phyloP scores from a whole-genome alignment of 2,888 invertebrate species.

The Esperia sulphurella region DNA sequence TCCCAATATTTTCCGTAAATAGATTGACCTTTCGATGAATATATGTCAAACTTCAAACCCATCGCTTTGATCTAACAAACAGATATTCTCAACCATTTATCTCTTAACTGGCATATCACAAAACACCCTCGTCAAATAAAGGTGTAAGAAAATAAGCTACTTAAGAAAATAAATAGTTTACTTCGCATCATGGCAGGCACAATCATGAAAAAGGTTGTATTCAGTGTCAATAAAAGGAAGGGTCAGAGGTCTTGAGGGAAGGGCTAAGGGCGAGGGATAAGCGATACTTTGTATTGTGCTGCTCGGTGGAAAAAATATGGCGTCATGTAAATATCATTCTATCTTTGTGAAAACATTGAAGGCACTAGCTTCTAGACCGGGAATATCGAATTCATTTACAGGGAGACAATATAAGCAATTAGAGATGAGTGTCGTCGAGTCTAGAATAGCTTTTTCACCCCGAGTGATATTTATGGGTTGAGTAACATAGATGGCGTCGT shows the following conservation, averaged over 20 bases:
- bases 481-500: too few species aligned
- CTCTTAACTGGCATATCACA: neutral
- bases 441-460: neutral
- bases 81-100: too few species aligned
- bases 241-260: neutral
- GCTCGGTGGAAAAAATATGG: conserved; percentile 4
- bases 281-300: conserved; percentile 6
- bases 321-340: conserved; percentile 2
- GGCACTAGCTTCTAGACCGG: neutral
- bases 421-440: too few species aligned
- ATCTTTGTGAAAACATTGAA: neutral
- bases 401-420: too few species aligned
- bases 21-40: too few species aligned
- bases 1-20: too few species aligned
- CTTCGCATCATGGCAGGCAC: conserved; percentile 4
- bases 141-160: conserved; percentile 3
- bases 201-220: conserved; percentile 12
- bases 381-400: too few species aligned
- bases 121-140: neutral
- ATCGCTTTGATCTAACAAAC: too few species aligned
- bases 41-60: too few species aligned
- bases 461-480: too few species aligned
- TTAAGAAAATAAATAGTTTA: conserved; percentile 2
- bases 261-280: conserved; percentile 6
- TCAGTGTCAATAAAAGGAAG: conserved; percentile 15